Evolutionary conservation across 64 coral and sea anemone genomes (phyloP), one percentile per base, ranked within the genome.

Genomic region (Stichodactyla mertensii): DNA sequence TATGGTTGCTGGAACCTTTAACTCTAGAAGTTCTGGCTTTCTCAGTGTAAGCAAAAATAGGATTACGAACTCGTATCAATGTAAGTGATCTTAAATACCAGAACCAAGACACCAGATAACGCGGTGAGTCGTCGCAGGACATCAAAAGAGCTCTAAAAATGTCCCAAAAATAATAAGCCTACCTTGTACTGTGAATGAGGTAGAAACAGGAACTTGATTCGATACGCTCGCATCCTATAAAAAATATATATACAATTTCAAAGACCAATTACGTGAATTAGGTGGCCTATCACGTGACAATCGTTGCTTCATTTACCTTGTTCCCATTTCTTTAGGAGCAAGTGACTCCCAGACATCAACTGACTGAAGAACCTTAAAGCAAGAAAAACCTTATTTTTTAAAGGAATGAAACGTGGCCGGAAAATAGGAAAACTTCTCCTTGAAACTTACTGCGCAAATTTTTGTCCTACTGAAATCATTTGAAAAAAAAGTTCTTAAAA

Each of bases 301-400:
- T 74, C 22, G 24, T 2, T 8, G 12, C 69, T 13, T 79, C 36
- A 71, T 80, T 71, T 71, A 92, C 95, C 95, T 54, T 53, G 79
- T 81, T 54, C 87, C 84, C 0, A n/a, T 55, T 57, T 88, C 79
- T 51, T 98, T 94, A 53, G 90, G 36, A 67, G 92, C 85, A 51
- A 98, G 79, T 6, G 95, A 94, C 74, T 98, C 95, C 83, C 92
- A 98, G 14, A 98, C 89, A 59, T 98, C 95, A 2, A 89, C 92
- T 45, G 83, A 88, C 57, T 94, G 82, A 16, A 98, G 54, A 4
- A 98, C 89, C 95, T 98, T 52, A 36, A 77, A 60, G 18, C 13
- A 55, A 54, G 6, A 51, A 55, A 9, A 52, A 18, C 9, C 12
- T 74, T 74, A 10, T 26, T 27, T n/a, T 69, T 69, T n/a, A 9